Conservation (phyloP, 2,888 invertebrate genomes). For the Sinohyriopsis cumingii region DNA sequence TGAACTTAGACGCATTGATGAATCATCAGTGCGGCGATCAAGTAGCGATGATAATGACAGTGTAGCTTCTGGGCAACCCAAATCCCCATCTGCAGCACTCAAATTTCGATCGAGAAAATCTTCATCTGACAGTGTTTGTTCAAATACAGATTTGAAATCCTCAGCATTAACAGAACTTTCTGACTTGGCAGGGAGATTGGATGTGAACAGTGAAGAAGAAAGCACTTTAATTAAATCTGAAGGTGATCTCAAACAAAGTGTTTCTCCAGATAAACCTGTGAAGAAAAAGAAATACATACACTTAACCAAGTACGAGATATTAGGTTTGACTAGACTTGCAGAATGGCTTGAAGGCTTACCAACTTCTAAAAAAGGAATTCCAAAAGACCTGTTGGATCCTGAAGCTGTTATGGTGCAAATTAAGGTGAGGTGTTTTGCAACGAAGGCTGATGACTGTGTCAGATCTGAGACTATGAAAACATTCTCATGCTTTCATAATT, state of each 20-base stretch:
- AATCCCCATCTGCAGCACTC: conserved; percentile 27
- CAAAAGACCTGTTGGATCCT: conserved; percentile 90
- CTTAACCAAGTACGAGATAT: conserved; percentile 63
- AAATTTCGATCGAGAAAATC: conserved; percentile 37
- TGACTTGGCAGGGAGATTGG: conserved; percentile 10
- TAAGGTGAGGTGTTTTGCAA: conserved; percentile 53
- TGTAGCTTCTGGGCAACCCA: conserved; percentile 23
- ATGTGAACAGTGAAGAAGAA: neutral
- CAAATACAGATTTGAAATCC: conserved; percentile 25
- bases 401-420: conserved; percentile 92
- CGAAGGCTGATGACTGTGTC: neutral
- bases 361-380: conserved; percentile 91
- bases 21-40: conserved; percentile 26
- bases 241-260: too few species aligned
- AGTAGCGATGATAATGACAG: conserved; percentile 45
- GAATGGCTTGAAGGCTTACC: conserved; percentile 93
- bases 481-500: too few species aligned
- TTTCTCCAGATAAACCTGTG: neutral
- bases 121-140: conserved; percentile 42
- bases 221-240: too few species aligned
- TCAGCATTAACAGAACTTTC: conserved; percentile 17
- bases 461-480: too few species aligned
- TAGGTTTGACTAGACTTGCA: conserved; percentile 78
- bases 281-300: conserved; percentile 43
- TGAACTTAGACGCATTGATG: conserved; percentile 60